Percentiles rank a stretch among this genome's conserved stretches.
phyloP scores from a whole-genome alignment of 2,797 vertebrate genomes.

The Chelidonichthys spinosus region DNA sequence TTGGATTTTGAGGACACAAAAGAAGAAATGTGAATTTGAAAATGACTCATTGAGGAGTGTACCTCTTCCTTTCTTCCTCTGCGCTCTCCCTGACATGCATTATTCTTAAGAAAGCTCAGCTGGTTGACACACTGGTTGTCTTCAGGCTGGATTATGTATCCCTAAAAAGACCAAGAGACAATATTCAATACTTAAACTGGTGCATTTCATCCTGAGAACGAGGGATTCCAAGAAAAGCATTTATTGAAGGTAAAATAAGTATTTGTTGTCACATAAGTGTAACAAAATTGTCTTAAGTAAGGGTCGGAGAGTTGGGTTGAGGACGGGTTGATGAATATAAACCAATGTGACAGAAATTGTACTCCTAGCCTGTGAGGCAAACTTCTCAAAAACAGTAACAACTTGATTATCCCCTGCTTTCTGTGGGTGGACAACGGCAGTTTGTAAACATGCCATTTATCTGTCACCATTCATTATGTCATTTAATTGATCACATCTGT shows the following conservation, averaged over 20 bases:
- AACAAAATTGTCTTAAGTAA: background rate
- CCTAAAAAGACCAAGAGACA: slow-evolving; percentile 3
- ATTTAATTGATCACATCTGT: slow-evolving; percentile 54
- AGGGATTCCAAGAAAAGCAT: background rate
- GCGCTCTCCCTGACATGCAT: slow-evolving; percentile 4
- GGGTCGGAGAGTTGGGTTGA: background rate
- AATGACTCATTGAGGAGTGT: slow-evolving; percentile 14
- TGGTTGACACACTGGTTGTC: slow-evolving; percentile 16
- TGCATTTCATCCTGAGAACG: slow-evolving; percentile 1
- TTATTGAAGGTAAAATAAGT: background rate
- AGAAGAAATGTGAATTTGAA: slow-evolving; percentile 14
- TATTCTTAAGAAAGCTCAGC: background rate
- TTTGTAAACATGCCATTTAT: slow-evolving; percentile 58
- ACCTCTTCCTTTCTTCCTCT: slow-evolving; percentile 7
- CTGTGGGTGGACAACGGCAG: slow-evolving; percentile 47
- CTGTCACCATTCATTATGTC: slow-evolving; percentile 56
- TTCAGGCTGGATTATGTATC: slow-evolving; percentile 8
- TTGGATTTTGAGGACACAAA: slow-evolving; percentile 21
- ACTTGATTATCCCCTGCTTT: slow-evolving; percentile 43
- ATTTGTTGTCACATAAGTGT: background rate
- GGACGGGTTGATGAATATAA: slow-evolving; percentile 17
- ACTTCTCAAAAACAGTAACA: slow-evolving; percentile 24
- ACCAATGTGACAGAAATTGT: slow-evolving; percentile 2
- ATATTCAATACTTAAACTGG: background rate
- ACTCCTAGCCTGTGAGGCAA: slow-evolving; percentile 20